These are phyloP conservation scores for Danionella cerebrum DNA, from an alignment of 2,113 vertebrate species.

Conservation along the genomic window DNA sequence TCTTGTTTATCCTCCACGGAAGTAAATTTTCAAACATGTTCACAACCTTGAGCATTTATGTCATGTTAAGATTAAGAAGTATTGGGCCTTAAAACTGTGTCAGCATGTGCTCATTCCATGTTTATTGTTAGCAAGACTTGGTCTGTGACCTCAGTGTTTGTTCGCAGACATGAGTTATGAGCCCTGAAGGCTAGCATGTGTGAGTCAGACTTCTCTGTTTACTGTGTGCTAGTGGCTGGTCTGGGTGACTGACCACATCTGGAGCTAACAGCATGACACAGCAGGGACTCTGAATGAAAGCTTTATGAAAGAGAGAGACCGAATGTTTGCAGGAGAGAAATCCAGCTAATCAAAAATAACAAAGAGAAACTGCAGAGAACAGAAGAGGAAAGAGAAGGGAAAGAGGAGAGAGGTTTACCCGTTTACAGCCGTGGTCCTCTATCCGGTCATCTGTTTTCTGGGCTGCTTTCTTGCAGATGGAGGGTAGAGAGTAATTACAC, in stretches of 20 bases:
- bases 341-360: not conserved
- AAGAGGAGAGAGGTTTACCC: conserved; percentile 59
- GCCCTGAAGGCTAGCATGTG: conserved; percentile 18
- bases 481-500: conserved; percentile 87
- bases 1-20: too few relatives aligned
- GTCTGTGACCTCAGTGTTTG: not conserved
- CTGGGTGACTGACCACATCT: conserved; percentile 42
- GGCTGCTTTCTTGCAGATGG: conserved; percentile 88
- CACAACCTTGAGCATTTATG: too few relatives aligned
- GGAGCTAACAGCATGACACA: conserved; percentile 35
- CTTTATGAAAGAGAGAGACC: conserved; percentile 35
- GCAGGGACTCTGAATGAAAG: conserved; percentile 34
- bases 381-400: not conserved
- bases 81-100: not conserved
- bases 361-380: not conserved
- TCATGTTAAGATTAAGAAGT: not conserved
- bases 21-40: too few relatives aligned
- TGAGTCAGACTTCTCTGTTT: conserved; percentile 33
- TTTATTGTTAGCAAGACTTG: not conserved
- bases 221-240: conserved; percentile 33
- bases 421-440: conserved; percentile 80
- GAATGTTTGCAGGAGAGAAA: conserved; percentile 2
- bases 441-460: conserved; percentile 72
- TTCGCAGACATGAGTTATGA: not conserved
- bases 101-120: not conserved